These are phyloP conservation scores for Cheilosia vernalis DNA, from an alignment of 2,888 invertebrate species.

Conservation along the genomic window DNA sequence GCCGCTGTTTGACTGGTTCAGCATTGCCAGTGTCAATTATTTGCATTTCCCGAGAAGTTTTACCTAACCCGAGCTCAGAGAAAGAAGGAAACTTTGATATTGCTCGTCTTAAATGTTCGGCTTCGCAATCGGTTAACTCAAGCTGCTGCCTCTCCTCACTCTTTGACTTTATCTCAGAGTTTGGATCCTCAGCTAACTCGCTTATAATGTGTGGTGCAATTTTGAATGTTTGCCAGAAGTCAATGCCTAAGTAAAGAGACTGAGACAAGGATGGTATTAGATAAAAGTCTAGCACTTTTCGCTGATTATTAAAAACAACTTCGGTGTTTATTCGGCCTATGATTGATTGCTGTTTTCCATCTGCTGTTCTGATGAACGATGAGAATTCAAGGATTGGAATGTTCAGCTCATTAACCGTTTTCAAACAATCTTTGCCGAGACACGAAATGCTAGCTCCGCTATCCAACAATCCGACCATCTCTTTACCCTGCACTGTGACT, in stretches of 20 bases:
- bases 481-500: not conserved
- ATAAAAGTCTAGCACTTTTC: constrained; percentile 9
- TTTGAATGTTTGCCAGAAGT: constrained; percentile 55
- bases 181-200: not conserved
- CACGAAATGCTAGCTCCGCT: constrained; percentile 40
- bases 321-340: not conserved
- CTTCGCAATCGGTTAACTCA: not conserved
- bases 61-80: too few relatives aligned
- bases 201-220: constrained; percentile 28
- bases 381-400: not conserved
- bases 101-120: not conserved
- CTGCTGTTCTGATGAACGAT: not conserved
- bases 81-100: not conserved
- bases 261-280: constrained; percentile 37
- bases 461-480: constrained; percentile 39
- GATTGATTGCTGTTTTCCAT: not conserved
- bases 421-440: constrained; percentile 25
- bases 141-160: too few relatives aligned
- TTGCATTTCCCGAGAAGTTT: too few relatives aligned
- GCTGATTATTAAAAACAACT: not conserved
- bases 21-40: too few relatives aligned
- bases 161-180: not conserved
- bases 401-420: not conserved
- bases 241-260: constrained; percentile 45
- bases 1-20: too few relatives aligned